phyloP scores from a whole-genome alignment of 2,113 vertebrate genomes.

The Silurus glanis region DNA sequence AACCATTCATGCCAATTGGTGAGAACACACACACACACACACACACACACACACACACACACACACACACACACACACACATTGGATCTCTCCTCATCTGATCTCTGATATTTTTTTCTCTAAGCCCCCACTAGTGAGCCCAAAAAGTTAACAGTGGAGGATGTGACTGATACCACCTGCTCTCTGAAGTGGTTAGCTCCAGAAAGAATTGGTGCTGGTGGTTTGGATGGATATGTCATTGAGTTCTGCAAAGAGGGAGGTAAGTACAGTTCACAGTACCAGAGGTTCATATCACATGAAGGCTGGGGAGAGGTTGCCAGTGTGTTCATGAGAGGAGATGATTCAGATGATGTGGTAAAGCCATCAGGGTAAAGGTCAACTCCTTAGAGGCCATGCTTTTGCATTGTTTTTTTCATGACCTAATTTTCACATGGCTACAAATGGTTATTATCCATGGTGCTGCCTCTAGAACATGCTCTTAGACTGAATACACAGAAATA shows the following conservation, averaged over 20 bases:
- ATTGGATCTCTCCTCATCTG: neutral
- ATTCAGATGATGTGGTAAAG: neutral
- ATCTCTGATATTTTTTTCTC: neutral
- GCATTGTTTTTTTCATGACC: no score
- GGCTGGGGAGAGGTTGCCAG: no score
- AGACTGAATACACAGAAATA: no score
- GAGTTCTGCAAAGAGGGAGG: constrained; percentile 89
- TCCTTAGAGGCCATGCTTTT: no score
- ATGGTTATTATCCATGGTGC: no score
- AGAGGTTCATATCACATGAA: neutral
- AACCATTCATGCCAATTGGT: constrained; percentile 80
- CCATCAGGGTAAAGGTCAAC: neutral
- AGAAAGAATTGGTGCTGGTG: constrained; percentile 81
- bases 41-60: neutral
- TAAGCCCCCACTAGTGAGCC: constrained; percentile 86
- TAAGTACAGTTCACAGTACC: constrained; percentile 59
- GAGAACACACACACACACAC: constrained; percentile 5
- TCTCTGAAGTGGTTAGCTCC: constrained; percentile 86
- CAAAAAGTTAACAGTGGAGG: constrained; percentile 76
- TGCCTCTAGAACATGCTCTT: no score
- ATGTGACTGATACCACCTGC: constrained; percentile 83
- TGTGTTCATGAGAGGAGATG: neutral
- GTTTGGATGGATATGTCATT: constrained; percentile 86
- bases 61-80: neutral
- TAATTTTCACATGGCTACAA: no score